phyloP scores from a whole-genome alignment of 2,888 invertebrate genomes.

The Caenorhabditis panamensis region DNA sequence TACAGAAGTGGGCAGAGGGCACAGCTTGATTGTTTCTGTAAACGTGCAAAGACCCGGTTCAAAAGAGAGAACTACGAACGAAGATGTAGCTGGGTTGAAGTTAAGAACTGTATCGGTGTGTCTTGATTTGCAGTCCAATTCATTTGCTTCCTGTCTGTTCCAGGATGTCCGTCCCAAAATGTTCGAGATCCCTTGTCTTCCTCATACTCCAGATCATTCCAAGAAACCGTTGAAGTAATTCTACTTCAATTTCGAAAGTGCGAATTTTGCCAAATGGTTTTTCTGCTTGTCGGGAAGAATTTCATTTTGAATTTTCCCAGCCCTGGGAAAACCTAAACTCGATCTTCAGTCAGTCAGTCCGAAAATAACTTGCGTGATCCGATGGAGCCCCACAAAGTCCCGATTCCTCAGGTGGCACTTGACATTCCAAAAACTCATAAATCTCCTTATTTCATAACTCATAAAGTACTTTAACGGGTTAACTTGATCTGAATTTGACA shows the following conservation, averaged over 20 bases:
- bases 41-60: no score
- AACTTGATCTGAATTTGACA: neutral
- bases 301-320: neutral
- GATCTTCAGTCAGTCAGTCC: neutral
- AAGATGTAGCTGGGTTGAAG: no score
- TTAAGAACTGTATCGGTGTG: no score
- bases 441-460: no score
- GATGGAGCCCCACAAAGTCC: neutral
- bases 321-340: neutral
- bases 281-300: neutral
- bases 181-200: no score
- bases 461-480: neutral
- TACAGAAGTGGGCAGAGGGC: no score
- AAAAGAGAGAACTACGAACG: no score
- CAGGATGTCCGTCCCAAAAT: no score
- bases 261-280: neutral
- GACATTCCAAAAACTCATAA: no score
- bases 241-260: neutral
- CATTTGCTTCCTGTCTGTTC: no score
- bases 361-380: neutral
- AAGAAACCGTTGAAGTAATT: neutral
- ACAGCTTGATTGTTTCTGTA: no score
- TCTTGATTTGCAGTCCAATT: no score
- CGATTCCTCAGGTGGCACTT: neutral
- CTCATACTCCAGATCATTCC: neutral